Conservation (phyloP, 2,888 invertebrate species). For the Sarcophaga rosellei region DNA sequence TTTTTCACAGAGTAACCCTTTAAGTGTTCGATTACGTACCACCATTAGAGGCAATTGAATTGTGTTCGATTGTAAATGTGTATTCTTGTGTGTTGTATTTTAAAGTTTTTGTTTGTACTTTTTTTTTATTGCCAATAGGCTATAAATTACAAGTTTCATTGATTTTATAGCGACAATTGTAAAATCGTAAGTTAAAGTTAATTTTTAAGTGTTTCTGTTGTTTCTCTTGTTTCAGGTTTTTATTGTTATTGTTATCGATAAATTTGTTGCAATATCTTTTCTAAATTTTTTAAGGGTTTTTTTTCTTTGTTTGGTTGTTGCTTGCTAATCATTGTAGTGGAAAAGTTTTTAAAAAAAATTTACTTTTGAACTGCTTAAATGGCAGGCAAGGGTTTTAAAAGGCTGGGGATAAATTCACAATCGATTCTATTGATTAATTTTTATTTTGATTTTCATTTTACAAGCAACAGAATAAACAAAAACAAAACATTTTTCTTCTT, state of each 20-base stretch:
- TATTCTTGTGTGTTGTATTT: background rate
- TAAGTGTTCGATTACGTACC: constrained; percentile 43
- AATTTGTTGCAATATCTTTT: constrained; percentile 35
- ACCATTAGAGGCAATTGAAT: constrained; percentile 42
- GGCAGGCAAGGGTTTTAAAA: constrained; percentile 35
- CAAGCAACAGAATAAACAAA: constrained; percentile 8
- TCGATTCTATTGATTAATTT: constrained; percentile 68
- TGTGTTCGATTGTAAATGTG: constrained; percentile 30
- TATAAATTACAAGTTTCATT: constrained; percentile 76
- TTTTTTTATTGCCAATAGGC: constrained; percentile 72
- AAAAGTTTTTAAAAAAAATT: constrained; percentile 68
- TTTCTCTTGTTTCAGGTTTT: background rate
- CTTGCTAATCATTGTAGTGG: constrained; percentile 51
- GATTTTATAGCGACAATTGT: constrained; percentile 63
- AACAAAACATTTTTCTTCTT: background rate
- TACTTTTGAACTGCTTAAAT: constrained; percentile 53
- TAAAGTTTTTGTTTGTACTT: constrained; percentile 14
- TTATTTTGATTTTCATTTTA: constrained; percentile 65
- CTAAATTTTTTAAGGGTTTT: constrained; percentile 52
- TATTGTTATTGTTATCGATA: background rate
- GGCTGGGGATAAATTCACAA: constrained; percentile 21
- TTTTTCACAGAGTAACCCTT: constrained; percentile 64
- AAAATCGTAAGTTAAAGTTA: constrained; percentile 61
- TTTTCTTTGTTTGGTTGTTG: constrained; percentile 11
- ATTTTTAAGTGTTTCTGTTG: constrained; percentile 57